Percentiles rank a stretch among this genome's conserved stretches.
Evolutionary conservation across 2,113 vertebrate species (phyloP).

Genomic region (Tychaedon coryphoeus): DNA sequence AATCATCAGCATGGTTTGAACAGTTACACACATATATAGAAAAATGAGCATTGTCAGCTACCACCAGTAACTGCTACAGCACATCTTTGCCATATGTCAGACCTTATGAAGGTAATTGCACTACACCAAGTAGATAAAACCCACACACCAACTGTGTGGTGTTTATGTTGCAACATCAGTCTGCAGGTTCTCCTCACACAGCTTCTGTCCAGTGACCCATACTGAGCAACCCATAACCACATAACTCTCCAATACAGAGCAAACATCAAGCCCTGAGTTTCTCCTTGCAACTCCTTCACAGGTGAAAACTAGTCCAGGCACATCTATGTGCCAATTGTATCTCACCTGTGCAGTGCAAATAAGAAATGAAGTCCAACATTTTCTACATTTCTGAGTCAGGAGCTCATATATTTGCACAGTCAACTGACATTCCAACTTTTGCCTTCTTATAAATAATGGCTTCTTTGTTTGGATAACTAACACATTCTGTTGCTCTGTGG

Average conservation of each 20-base stretch:
- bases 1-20: background rate
- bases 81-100: background rate
- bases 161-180: background rate
- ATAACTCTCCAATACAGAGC: background rate
- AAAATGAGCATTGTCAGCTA: background rate
- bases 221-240: background rate
- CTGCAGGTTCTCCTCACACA: background rate
- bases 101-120: background rate
- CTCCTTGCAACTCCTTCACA: background rate
- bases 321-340: background rate
- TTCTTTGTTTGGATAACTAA: background rate
- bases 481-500: background rate
- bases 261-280: background rate
- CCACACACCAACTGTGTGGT: background rate
- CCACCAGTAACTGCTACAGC: background rate
- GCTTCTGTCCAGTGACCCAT: background rate
- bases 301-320: background rate
- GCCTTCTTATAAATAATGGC: background rate
- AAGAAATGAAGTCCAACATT: background rate
- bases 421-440: background rate
- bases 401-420: background rate
- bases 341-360: background rate
- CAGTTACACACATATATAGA: background rate
- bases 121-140: background rate
- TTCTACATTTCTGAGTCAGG: background rate